Evolutionary conservation across 2,113 vertebrate genomes (phyloP).

Genomic region (Phylloscopus trochilus): DNA sequence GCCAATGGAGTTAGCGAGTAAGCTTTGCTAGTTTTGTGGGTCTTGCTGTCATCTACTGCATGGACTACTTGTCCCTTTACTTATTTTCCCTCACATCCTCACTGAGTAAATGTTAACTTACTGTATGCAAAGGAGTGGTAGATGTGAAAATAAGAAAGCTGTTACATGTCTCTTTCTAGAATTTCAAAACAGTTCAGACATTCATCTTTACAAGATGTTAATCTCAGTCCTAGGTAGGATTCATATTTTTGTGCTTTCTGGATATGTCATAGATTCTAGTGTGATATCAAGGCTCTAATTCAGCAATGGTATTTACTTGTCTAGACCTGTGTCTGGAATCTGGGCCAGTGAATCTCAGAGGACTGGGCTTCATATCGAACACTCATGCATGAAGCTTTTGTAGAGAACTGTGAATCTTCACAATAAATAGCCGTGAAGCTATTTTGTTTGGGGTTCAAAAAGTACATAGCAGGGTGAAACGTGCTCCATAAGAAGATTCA

Average conservation of each 20-base stretch:
- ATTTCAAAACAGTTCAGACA: background rate
- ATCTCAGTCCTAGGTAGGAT: background rate
- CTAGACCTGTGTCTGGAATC: background rate
- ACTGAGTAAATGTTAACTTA: background rate
- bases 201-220: background rate
- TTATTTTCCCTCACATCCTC: background rate
- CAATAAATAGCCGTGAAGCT: background rate
- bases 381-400: background rate
- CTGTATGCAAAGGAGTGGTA: background rate
- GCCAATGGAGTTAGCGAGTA: background rate
- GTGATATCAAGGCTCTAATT: background rate
- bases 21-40: background rate
- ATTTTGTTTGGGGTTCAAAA: background rate
- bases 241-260: background rate
- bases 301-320: background rate
- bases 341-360: background rate
- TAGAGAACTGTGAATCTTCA: background rate
- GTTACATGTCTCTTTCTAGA: background rate
- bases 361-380: background rate
- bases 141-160: conserved; percentile 26
- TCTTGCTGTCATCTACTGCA: background rate
- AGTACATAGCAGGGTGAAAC: background rate
- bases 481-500: background rate
- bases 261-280: background rate
- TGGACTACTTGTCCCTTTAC: background rate